Evolutionary conservation across 2,113 vertebrate species (phyloP).

Genomic region (Otis tarda): DNA sequence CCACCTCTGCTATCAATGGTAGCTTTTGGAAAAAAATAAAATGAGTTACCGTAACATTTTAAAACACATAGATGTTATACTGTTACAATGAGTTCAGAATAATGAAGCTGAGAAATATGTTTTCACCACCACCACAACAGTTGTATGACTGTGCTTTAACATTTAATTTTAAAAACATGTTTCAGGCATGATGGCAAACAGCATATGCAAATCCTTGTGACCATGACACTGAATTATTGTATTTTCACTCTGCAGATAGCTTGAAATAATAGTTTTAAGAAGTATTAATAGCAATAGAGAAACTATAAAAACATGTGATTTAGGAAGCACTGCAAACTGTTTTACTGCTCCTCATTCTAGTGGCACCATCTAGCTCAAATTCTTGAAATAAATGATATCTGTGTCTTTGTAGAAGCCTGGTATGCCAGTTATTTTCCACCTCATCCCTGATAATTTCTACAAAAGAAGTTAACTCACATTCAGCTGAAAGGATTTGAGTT

Average conservation of each 20-base stretch:
- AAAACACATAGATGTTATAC: background rate
- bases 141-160: background rate
- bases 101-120: background rate
- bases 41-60: background rate
- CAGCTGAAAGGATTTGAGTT: background rate
- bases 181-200: background rate
- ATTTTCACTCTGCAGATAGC: background rate
- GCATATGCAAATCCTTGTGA: background rate
- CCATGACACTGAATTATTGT: background rate
- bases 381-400: background rate
- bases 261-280: background rate
- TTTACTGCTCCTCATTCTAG: background rate
- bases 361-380: background rate
- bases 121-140: background rate
- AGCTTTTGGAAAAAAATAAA: conserved; percentile 74
- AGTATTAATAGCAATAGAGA: background rate
- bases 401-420: background rate
- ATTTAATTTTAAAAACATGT: background rate
- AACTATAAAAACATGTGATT: background rate
- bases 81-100: background rate
- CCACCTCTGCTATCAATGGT: conserved; percentile 86
- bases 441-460: background rate
- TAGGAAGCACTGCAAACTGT: background rate
- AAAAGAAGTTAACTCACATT: background rate
- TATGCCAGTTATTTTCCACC: background rate